Conservation (phyloP, 2,888 invertebrate genomes). For the Andrena flavipes region DNA sequence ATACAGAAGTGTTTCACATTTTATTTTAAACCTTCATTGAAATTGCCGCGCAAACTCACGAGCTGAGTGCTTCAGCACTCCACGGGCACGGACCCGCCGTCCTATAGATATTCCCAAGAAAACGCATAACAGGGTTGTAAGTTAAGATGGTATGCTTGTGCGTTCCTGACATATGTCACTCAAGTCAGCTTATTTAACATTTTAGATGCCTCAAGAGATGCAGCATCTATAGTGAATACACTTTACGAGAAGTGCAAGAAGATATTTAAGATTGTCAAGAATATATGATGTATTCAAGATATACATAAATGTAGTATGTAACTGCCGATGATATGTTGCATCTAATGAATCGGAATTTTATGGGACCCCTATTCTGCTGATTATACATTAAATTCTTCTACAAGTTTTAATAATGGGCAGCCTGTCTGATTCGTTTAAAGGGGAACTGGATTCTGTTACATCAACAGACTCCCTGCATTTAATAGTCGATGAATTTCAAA, state of each 20-base stretch:
- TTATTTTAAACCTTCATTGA: too few species aligned
- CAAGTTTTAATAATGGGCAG: constrained; percentile 70
- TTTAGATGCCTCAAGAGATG: not conserved
- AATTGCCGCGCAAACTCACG: too few species aligned
- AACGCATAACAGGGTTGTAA: too few species aligned
- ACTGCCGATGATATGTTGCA: constrained; percentile 18
- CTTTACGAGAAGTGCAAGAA: not conserved
- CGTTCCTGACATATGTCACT: constrained; percentile 8
- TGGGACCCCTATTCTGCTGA: not conserved
- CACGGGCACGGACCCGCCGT: too few species aligned
- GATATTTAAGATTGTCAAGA: not conserved
- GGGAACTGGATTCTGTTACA: constrained; percentile 74
- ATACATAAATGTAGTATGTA: not conserved
- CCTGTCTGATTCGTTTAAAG: constrained; percentile 75
- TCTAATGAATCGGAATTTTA: not conserved
- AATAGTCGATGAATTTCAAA: constrained; percentile 73
- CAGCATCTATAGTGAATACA: not conserved
- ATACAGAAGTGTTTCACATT: too few species aligned
- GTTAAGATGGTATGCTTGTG: not conserved
- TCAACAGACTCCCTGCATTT: constrained; percentile 76
- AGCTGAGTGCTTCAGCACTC: too few species aligned
- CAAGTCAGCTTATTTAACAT: not conserved
- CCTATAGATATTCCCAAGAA: too few species aligned
- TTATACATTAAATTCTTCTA: constrained; percentile 1
- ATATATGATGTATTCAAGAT: too few species aligned